Conservation (phyloP, 2,888 invertebrate species). For the Epistrophe eligans region DNA sequence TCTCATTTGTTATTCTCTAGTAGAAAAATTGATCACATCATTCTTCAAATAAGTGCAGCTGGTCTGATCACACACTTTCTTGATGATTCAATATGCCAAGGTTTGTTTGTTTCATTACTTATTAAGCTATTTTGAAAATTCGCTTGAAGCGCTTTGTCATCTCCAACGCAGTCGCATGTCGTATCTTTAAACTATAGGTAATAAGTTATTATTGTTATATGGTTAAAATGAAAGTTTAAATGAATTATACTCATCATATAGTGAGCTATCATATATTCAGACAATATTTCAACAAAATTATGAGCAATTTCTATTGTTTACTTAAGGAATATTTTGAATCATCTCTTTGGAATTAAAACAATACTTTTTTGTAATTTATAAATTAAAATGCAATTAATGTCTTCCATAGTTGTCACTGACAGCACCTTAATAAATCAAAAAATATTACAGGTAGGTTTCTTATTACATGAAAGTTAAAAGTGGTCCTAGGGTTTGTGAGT, state of each 20-base stretch:
- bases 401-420: slow-evolving; percentile 9
- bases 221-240: not conserved
- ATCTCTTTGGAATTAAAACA: not conserved
- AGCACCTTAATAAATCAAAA: slow-evolving; percentile 29
- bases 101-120: slow-evolving; percentile 1
- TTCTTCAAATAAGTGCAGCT: slow-evolving; percentile 15
- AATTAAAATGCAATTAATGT: slow-evolving; percentile 41
- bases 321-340: not conserved
- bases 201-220: not conserved
- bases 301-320: not conserved
- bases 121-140: not conserved
- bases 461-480: not conserved
- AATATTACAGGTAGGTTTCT: slow-evolving; percentile 23
- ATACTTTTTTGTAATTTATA: not conserved
- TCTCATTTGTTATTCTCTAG: no score
- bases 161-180: not conserved
- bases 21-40: slow-evolving; percentile 1
- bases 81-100: not conserved
- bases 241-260: not conserved
- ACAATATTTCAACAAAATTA: not conserved
- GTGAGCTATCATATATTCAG: not conserved
- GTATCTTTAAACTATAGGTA: not conserved
- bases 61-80: not conserved
- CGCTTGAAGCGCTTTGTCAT: not conserved
- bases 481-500: slow-evolving; percentile 19